A percentile compares a stretch with the other conserved stretches of the same genome.
These are phyloP conservation scores for Tromatobia lineatoria DNA, from an alignment of 2,888 invertebrate species.

Conservation along the genomic window DNA sequence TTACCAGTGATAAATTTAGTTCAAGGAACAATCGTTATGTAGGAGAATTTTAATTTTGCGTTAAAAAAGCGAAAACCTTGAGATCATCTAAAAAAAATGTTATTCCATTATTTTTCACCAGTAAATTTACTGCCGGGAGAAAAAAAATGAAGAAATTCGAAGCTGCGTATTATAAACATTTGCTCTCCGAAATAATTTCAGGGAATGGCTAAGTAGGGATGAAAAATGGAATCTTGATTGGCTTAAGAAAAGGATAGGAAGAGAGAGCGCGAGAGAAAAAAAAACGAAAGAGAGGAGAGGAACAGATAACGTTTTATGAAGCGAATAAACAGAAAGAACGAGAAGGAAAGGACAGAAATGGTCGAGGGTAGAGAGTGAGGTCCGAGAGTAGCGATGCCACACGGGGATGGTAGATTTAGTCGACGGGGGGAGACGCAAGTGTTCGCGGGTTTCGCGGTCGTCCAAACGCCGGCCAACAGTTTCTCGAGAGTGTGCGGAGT, in stretches of 20 bases:
- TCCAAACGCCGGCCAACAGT: conserved; percentile 78
- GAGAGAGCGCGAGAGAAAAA: neutral
- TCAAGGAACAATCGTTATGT: too few species aligned
- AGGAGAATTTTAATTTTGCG: too few species aligned
- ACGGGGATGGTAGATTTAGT: conserved; percentile 67
- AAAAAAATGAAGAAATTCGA: neutral
- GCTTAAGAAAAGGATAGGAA: conserved; percentile 7
- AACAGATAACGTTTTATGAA: conserved; percentile 27
- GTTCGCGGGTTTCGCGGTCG: conserved; percentile 78
- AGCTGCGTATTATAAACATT: neutral
- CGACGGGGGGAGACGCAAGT: conserved; percentile 69
- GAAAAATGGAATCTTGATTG: conserved; percentile 26
- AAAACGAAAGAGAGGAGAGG: conserved; percentile 16
- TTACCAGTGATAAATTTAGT: too few species aligned
- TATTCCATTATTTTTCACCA: too few species aligned
- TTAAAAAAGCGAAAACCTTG: too few species aligned
- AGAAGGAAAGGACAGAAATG: conserved; percentile 47
- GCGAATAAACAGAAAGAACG: conserved; percentile 55
- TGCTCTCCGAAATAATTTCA: neutral
- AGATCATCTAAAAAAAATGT: too few species aligned
- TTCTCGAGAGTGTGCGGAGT: conserved; percentile 81
- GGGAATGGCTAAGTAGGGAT: neutral
- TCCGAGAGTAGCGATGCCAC: conserved; percentile 47
- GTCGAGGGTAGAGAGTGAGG: conserved; percentile 44
- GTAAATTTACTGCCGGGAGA: too few species aligned